These are phyloP conservation scores for Ostrea edulis DNA, from an alignment of 1,140 invertebrate genomes.

Conservation along the genomic window DNA sequence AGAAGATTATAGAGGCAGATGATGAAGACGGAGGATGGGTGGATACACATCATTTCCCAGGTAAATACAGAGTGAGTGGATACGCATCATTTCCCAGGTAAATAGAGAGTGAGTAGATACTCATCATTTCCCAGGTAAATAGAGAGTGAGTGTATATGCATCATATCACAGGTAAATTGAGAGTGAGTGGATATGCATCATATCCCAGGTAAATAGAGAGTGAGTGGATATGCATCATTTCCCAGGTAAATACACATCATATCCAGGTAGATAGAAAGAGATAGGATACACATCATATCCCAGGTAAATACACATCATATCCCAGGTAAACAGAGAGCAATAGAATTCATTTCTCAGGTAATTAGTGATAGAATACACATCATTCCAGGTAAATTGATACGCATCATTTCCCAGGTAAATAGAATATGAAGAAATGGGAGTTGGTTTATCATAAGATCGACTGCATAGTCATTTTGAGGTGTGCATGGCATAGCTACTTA, in stretches of 20 bases:
- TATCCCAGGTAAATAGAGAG: neutral
- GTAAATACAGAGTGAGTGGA: conserved; percentile 97
- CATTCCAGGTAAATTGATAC: neutral
- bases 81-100: conserved; percentile 89
- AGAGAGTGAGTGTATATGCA: conserved; percentile 99
- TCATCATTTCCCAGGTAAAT: conserved; percentile 87
- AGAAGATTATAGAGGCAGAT: conserved; percentile 88
- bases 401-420: too few relatives aligned
- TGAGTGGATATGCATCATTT: neutral
- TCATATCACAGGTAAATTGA: conserved; percentile 81
- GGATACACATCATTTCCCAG: conserved; percentile 93
- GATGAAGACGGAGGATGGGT: conserved; percentile 98
- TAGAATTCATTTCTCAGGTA: neutral
- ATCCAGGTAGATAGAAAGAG: too few relatives aligned
- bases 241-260: too few relatives aligned
- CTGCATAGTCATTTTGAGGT: too few relatives aligned
- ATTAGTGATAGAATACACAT: too few relatives aligned
- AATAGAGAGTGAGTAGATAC: conserved; percentile 99
- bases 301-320: neutral
- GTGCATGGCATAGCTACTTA: too few relatives aligned
- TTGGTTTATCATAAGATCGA: too few relatives aligned
- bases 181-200: neutral
- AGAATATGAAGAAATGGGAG: too few relatives aligned
- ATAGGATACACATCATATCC: neutral
- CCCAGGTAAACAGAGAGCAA: neutral